phyloP scores from a whole-genome alignment of 2,888 invertebrate genomes.

The Hypena proboscidalis region DNA sequence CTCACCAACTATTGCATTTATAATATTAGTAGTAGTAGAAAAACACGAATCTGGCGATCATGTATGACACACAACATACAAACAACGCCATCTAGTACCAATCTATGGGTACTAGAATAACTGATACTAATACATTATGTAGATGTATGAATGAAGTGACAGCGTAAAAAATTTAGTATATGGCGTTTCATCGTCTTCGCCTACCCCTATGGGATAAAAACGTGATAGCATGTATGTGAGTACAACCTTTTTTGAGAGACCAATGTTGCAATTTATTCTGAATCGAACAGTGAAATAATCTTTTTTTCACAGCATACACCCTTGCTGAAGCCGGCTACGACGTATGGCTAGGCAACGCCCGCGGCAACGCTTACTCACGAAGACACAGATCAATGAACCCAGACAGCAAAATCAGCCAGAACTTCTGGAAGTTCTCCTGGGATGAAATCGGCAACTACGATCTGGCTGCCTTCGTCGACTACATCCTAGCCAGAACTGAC shows the following conservation, averaged over 20 bases:
- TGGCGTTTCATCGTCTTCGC: too few species aligned
- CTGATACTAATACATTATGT: too few species aligned
- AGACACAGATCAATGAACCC: slow-evolving; percentile 51
- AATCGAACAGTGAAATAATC: neutral
- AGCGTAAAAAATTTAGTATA: too few species aligned
- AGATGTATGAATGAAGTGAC: too few species aligned
- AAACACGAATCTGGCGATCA: too few species aligned
- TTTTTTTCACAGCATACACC: slow-evolving; percentile 54
- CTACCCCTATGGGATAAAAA: too few species aligned
- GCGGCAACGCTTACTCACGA: slow-evolving; percentile 88
- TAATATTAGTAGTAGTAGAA: too few species aligned
- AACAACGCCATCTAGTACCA: too few species aligned
- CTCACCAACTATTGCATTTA: too few species aligned
- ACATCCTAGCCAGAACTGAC: slow-evolving; percentile 49
- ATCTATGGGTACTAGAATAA: too few species aligned
- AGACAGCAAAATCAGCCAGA: slow-evolving; percentile 40
- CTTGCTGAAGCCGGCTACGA: slow-evolving; percentile 88
- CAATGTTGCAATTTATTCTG: neutral
- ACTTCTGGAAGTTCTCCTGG: slow-evolving; percentile 68
- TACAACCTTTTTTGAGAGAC: neutral
- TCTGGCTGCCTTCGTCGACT: slow-evolving; percentile 58
- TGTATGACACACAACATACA: too few species aligned
- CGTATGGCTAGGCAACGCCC: slow-evolving; percentile 91
- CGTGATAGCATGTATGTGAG: neutral
- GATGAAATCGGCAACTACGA: slow-evolving; percentile 66